Conservation (phyloP, 2,888 invertebrate genomes). For the Caenorhabditis panamensis region DNA sequence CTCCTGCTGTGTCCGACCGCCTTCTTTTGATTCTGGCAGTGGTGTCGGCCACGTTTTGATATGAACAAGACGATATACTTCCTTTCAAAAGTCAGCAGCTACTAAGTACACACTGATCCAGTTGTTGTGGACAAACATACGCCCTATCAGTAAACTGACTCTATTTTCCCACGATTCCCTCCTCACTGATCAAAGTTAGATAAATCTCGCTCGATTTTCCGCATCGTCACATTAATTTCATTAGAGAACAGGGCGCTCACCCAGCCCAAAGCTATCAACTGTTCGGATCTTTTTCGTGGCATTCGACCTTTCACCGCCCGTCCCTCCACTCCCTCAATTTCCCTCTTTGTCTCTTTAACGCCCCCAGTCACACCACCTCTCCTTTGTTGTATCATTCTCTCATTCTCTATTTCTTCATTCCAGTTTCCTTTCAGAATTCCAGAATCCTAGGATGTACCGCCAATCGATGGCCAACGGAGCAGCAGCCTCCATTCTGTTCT, state of each 20-base stretch:
- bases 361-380: slow-evolving; percentile 1
- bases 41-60: slow-evolving; percentile 1
- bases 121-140: slow-evolving; percentile 21
- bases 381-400: slow-evolving; percentile 4
- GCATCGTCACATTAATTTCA: slow-evolving; percentile 9
- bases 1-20: slow-evolving; percentile 15
- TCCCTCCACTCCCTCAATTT: background rate
- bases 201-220: slow-evolving; percentile 22
- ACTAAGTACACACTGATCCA: slow-evolving; percentile 7
- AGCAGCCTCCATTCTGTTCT: slow-evolving; percentile 69
- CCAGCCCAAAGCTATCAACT: slow-evolving; percentile 20
- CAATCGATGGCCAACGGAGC: slow-evolving; percentile 71
- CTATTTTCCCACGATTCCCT: slow-evolving; percentile 3
- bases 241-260: background rate
- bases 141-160: slow-evolving; percentile 5
- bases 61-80: background rate
- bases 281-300: slow-evolving; percentile 38
- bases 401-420: slow-evolving; percentile 4
- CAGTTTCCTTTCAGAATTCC: slow-evolving; percentile 16
- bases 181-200: background rate
- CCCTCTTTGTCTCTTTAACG: slow-evolving; percentile 6
- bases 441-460: slow-evolving; percentile 59
- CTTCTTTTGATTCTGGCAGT: background rate
- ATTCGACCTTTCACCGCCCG: slow-evolving; percentile 5
- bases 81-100: background rate